These are phyloP conservation scores for Papilio protenor DNA, from an alignment of 2,888 invertebrate genomes.

Conservation along the genomic window DNA sequence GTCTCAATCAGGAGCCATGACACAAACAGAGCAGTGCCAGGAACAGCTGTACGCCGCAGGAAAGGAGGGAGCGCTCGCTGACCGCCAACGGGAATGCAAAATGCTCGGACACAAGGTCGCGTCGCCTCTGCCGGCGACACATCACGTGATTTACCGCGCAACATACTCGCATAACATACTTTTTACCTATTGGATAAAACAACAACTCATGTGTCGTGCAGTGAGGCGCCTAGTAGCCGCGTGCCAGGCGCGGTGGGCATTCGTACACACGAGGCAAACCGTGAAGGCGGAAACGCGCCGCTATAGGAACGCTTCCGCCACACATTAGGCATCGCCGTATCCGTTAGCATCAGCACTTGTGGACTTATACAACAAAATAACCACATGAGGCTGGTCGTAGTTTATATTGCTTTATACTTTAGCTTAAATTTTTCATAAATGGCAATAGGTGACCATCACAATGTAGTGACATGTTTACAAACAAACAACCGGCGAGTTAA, in stretches of 20 bases:
- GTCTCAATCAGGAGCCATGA: constrained; percentile 35
- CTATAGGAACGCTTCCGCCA: constrained; percentile 15
- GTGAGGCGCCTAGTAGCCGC: neutral
- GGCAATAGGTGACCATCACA: neutral
- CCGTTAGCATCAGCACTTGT: neutral
- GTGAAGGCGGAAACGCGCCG: neutral
- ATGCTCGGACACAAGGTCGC: constrained; percentile 46
- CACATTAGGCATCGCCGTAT: constrained; percentile 9
- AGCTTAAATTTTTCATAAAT: neutral
- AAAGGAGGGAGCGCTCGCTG: constrained; percentile 50
- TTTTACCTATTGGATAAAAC: neutral
- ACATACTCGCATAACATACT: neutral
- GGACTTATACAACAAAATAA: neutral
- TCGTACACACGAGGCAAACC: neutral
- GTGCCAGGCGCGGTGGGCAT: neutral
- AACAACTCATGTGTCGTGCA: neutral
- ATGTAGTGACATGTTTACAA: constrained; percentile 3
- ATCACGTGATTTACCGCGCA: neutral
- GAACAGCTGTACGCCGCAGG: constrained; percentile 48
- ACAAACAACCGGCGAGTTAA: neutral
- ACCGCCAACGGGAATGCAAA: constrained; percentile 40
- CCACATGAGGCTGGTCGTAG: neutral
- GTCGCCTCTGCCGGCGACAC: neutral
- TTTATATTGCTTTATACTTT: neutral
- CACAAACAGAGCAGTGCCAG: constrained; percentile 37